Conservation (phyloP, 2,888 invertebrate species). For the Calameuta pallipes region DNA sequence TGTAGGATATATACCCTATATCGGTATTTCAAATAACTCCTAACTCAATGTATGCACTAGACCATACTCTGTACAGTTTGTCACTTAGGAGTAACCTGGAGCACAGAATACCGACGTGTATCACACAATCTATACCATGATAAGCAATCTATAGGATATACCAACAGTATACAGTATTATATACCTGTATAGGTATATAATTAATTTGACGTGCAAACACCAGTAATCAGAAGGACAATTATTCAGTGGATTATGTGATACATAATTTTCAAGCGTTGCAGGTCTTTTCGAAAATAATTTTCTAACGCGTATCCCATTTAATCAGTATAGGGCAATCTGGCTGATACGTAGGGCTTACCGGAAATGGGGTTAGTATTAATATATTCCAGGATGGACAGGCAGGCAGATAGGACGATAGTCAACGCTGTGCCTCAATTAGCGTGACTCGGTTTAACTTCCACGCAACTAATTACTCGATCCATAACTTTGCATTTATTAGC, state of each 20-base stretch:
- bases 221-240: no score
- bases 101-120: background rate
- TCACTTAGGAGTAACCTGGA: conserved; percentile 28
- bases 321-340: background rate
- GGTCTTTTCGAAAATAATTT: background rate
- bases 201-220: no score
- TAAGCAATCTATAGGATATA: background rate
- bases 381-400: conserved; percentile 26
- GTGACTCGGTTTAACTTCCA: conserved; percentile 41
- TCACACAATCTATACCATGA: background rate
- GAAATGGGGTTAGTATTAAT: conserved; percentile 32
- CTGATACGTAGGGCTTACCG: background rate
- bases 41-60: conserved; percentile 36
- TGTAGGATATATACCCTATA: background rate
- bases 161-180: background rate
- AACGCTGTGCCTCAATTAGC: conserved; percentile 35
- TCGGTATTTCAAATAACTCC: background rate
- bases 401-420: conserved; percentile 29
- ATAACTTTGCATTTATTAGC: conserved; percentile 50
- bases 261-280: background rate
- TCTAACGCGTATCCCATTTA: background rate
- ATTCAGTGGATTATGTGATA: background rate
- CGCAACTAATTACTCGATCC: conserved; percentile 46
- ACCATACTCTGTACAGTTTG: conserved; percentile 34
- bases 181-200: background rate